These are phyloP conservation scores for Hypselothyrea guttata DNA, from an alignment of 2,888 invertebrate species.

Conservation along the genomic window DNA sequence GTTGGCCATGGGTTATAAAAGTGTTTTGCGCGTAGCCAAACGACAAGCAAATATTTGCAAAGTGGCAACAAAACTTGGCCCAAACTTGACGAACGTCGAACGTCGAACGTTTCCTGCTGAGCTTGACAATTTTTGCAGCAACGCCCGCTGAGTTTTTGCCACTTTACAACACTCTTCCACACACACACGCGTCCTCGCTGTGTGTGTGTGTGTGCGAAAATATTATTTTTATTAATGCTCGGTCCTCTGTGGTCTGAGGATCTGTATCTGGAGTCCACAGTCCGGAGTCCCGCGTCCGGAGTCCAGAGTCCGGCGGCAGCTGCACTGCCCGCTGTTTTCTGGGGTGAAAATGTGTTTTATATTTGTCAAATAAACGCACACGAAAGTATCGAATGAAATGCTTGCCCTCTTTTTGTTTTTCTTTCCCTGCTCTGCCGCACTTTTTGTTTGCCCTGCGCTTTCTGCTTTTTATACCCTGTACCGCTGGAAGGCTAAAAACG, in stretches of 20 bases:
- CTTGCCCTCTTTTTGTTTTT: background rate
- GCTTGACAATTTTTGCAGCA: constrained; percentile 53
- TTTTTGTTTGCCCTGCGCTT: constrained; percentile 7
- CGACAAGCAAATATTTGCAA: constrained; percentile 74
- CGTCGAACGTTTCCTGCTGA: constrained; percentile 53
- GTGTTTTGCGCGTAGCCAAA: constrained; percentile 69
- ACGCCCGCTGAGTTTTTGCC: constrained; percentile 47
- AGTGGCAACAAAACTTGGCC: constrained; percentile 70
- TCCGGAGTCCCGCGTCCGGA: background rate
- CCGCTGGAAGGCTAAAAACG: too few species aligned
- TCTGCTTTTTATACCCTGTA: too few species aligned
- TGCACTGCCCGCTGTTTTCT: constrained; percentile 14
- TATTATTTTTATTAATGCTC: constrained; percentile 75
- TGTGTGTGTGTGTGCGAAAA: constrained; percentile 48
- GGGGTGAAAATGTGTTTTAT: constrained; percentile 74
- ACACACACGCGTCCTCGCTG: constrained; percentile 13
- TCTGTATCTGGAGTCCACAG: constrained; percentile 23
- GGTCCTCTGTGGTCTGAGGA: constrained; percentile 51
- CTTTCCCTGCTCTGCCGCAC: background rate
- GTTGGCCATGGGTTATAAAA: constrained; percentile 44
- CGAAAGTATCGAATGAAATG: constrained; percentile 42
- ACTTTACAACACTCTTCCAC: constrained; percentile 40
- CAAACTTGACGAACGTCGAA: constrained; percentile 32
- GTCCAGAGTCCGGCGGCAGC: constrained; percentile 21
- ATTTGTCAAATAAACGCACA: constrained; percentile 73